Conservation (phyloP, 92 coral and sea anemone species). For the Meandrina meandrites region DNA sequence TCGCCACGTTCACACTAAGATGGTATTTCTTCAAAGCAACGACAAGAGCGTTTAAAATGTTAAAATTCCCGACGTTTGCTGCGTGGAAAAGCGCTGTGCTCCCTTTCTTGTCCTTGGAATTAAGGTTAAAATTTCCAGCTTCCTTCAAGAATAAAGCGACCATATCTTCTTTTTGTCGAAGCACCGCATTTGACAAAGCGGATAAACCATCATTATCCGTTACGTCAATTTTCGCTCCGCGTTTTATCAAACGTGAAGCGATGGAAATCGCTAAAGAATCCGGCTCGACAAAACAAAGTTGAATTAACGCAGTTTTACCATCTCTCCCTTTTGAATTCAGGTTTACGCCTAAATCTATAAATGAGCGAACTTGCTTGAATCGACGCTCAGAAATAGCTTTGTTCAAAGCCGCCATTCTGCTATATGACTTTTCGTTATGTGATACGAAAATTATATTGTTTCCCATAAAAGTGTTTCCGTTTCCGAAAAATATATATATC, state of each 20-base stretch:
- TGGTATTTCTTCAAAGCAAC: conserved; percentile 54
- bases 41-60: conserved; percentile 52
- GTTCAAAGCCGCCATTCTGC: conserved; percentile 63
- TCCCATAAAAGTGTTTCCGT: conserved; percentile 14
- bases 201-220: conserved; percentile 52
- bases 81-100: conserved; percentile 78
- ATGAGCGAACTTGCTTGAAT: conserved; percentile 72
- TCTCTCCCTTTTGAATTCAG: conserved; percentile 48
- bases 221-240: conserved; percentile 63
- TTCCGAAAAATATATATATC: not conserved
- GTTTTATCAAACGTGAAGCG: conserved; percentile 56
- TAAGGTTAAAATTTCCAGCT: conserved; percentile 59
- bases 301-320: conserved; percentile 72
- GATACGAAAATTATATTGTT: conserved; percentile 5
- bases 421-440: not conserved
- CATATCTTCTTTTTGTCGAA: conserved; percentile 53
- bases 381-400: conserved; percentile 76
- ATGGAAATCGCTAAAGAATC: conserved; percentile 57
- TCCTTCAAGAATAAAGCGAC: conserved; percentile 49
- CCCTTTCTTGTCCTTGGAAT: conserved; percentile 60
- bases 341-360: conserved; percentile 55
- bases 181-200: conserved; percentile 61
- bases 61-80: conserved; percentile 60
- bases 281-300: conserved; percentile 67
- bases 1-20: conserved; percentile 65